Base-by-base conservation (phyloP, 2,797 vertebrate species). In the Clarias fuscus region DNA sequence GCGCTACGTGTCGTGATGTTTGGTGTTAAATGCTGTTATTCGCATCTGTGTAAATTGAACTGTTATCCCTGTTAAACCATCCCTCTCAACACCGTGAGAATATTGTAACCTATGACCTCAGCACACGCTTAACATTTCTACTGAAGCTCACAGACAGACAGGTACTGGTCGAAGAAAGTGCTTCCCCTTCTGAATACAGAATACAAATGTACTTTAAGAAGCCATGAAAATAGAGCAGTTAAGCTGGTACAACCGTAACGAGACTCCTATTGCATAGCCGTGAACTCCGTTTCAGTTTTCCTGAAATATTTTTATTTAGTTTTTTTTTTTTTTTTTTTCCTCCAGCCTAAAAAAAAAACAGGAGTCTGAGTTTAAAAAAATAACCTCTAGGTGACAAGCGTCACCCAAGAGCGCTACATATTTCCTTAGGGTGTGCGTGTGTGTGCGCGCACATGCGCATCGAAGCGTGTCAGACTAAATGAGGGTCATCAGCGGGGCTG, bases 401-500 rank as follows among this genome's bases (percentile, higher is more conserved):
- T 88, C 86, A 89, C 86, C 87, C 88, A 82, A 87, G 82, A 88
- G 90, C 83, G 87, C 64, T 83, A 81, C 64, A 71, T 88, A 77
- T 86, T 87, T 84, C 61, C 82, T 77, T 84, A 81, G 65, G 68
- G 80, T 67, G 68, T 76, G 86, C 27, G 61, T 33, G 48, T 70
- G 64, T 71, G 65, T 22, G 81, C 22, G 80, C 33, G 40, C 37
- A 27, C 48, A 33, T 43, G 56, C 76, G 78, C 59, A 72, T 75
- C 65, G 82, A 22, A 73, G 81, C 62, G 75, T 89, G 83, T 96
- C 94, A 95, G 93, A 93, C 93, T 89, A 93, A 88, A 91, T 96
- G 96, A 83, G 97, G 97, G 91, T 98, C 97, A 48, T 97, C 93
- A 84, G 97, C 97, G 58, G 97, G 97, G 89, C 96, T 98, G 92